Conservation (phyloP, 2,888 invertebrate species). For the Anorthoa munda region DNA sequence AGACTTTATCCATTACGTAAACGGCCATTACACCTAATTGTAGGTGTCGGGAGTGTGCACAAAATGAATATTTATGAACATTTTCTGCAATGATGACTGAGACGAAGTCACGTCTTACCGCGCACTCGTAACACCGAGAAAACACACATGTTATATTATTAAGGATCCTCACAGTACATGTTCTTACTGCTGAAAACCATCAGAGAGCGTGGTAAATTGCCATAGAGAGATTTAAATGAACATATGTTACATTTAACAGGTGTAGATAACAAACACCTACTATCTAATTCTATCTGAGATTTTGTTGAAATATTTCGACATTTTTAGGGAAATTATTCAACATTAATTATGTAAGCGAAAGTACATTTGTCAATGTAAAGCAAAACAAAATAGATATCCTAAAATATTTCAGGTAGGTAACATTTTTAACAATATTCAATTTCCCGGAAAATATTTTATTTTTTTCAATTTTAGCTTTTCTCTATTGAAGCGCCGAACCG, state of each 20-base stretch:
- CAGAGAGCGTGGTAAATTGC: constrained; percentile 21
- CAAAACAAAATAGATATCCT: neutral
- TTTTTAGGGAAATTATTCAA: neutral
- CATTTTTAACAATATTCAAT: neutral
- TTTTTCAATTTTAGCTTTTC: neutral
- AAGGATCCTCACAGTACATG: constrained; percentile 1
- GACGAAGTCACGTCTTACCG: constrained; percentile 41
- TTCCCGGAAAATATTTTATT: neutral
- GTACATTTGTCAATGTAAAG: neutral
- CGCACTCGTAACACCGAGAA: constrained; percentile 19
- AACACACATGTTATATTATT: constrained; percentile 41
- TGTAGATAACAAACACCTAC: neutral
- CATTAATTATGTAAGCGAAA: neutral
- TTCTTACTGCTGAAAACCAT: neutral
- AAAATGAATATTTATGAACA: constrained; percentile 50
- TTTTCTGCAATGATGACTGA: constrained; percentile 20
- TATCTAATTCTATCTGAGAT: neutral
- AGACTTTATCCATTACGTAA: constrained; percentile 23
- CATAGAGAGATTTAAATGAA: constrained; percentile 16
- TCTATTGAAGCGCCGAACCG: neutral
- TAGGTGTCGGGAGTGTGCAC: constrained; percentile 8
- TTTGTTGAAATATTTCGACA: constrained; percentile 3
- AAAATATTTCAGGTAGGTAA: constrained; percentile 4
- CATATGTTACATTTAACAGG: constrained; percentile 1
- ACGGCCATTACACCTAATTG: constrained; percentile 35